A percentile compares a stretch with the other conserved stretches of the same genome.
Evolutionary conservation across 92 coral and sea anemone species (phyloP).

Genomic region (Zoanthus sansibaricus): DNA sequence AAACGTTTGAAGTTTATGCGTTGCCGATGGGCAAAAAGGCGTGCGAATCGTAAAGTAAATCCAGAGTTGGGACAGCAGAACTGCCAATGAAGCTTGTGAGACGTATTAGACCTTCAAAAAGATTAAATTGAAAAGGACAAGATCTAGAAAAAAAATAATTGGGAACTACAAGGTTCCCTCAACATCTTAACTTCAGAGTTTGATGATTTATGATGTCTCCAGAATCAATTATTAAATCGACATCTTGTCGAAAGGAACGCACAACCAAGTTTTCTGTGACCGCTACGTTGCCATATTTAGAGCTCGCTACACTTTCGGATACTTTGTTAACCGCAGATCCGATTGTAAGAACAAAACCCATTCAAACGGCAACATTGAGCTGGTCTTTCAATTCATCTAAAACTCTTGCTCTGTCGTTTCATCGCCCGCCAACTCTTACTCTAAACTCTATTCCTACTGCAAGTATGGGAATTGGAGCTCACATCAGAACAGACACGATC

Average conservation of each 20-base stretch:
- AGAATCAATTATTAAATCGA: neutral
- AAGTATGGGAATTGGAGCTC: neutral
- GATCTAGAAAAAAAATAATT: too few relatives aligned
- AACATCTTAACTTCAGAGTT: neutral
- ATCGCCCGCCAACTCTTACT: neutral
- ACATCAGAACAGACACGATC: neutral
- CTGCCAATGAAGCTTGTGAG: too few relatives aligned
- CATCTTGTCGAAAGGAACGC: neutral
- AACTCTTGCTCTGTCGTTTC: neutral
- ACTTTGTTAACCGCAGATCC: neutral
- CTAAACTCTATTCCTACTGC: neutral
- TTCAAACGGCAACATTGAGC: neutral
- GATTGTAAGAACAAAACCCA: neutral
- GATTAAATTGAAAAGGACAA: too few relatives aligned
- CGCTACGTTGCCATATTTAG: conserved; percentile 4
- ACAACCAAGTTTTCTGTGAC: neutral
- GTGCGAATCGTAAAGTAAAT: too few relatives aligned
- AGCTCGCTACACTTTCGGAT: neutral
- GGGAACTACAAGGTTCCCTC: neutral
- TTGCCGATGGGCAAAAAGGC: too few relatives aligned
- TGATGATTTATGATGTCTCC: neutral
- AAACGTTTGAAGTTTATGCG: too few relatives aligned
- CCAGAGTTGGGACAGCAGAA: too few relatives aligned
- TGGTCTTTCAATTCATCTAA: neutral
- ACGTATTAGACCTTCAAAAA: too few relatives aligned